Evolutionary conservation across 2,888 invertebrate species (phyloP), one percentile per base, ranked within the genome.

Genomic region (Eremobia ochroleuca): DNA sequence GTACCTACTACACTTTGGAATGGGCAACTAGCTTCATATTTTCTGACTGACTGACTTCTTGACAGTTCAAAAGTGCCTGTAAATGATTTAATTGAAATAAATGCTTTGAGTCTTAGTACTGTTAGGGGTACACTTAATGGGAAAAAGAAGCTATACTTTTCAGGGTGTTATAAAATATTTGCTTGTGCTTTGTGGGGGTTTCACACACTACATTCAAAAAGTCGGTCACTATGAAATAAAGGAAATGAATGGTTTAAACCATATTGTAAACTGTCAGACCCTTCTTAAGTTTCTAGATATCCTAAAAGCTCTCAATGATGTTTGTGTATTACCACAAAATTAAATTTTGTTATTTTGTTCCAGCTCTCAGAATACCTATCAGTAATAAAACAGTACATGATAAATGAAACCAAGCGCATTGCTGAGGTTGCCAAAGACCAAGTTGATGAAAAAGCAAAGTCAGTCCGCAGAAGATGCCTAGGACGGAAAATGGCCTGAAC

Each of bases 301-400:
- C 21, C 6, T 18, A 46, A 46, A 64, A 71, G 4, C 11, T 46
- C 34, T 65, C n/a, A n/a, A n/a, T n/a, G n/a, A n/a, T 40, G 6
- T 25, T 18, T 55, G 13, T 31, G 15, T 40, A 43, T n/a, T 13
- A n/a, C 37, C 18, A 11, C 21, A n/a, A 6, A 21, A 37, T 68
- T 55, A 55, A 13, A 1, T 59, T 37, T 65, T 59, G 13, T 61
- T 46, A 13, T 73, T 55, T 73, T 65, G 6, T 79, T 81, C 13
- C 91, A 97, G 97, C 88, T 97, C 0, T 93, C 95, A 2, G 97
- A 97, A 89, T 97, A 94, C 85, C 89, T 97, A 2, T 96, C 97
- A 31, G 92, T 97, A 0, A 89, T 96, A 13, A 94, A 95, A 75
- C 96, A 95, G 65, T 97, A 96, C 59, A 93, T 96, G 88, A 94